Evolutionary conservation across 2,113 vertebrate genomes (phyloP).

Genomic region (Sphyrna mokarran): DNA sequence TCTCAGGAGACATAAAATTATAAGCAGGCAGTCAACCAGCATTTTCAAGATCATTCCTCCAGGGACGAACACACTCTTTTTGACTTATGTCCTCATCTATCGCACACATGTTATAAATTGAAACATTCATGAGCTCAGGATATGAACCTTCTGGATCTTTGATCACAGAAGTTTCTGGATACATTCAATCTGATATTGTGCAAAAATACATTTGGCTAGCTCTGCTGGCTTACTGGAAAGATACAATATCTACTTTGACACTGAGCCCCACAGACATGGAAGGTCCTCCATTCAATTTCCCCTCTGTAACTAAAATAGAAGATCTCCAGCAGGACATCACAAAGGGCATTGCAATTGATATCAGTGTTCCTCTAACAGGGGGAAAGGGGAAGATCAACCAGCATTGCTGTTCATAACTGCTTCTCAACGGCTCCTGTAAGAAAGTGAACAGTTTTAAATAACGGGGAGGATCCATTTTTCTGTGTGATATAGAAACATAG

Average conservation of each 20-base stretch:
- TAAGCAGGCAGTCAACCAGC: background rate
- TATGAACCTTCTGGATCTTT: background rate
- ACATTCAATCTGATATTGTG: background rate
- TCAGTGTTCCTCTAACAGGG: background rate
- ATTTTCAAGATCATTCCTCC: too few relatives aligned
- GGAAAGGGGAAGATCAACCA: background rate
- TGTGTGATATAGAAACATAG: background rate
- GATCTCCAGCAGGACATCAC: background rate
- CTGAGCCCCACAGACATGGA: background rate
- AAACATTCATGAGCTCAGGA: slow-evolving; percentile 11
- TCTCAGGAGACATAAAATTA: background rate
- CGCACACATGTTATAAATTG: background rate
- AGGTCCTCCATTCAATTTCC: background rate
- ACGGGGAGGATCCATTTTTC: background rate
- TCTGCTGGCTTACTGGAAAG: background rate
- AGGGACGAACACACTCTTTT: background rate
- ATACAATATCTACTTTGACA: background rate
- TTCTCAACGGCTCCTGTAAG: background rate
- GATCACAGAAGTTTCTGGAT: background rate
- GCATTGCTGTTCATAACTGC: background rate
- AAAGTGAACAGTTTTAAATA: background rate
- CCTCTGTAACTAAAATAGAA: background rate
- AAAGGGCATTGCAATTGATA: background rate
- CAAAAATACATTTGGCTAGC: background rate
- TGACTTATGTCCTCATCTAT: background rate